Percentiles rank a stretch among this genome's conserved stretches.
Conservation (phyloP, 2,797 vertebrate species). For the Knipowitschia caucasica region DNA sequence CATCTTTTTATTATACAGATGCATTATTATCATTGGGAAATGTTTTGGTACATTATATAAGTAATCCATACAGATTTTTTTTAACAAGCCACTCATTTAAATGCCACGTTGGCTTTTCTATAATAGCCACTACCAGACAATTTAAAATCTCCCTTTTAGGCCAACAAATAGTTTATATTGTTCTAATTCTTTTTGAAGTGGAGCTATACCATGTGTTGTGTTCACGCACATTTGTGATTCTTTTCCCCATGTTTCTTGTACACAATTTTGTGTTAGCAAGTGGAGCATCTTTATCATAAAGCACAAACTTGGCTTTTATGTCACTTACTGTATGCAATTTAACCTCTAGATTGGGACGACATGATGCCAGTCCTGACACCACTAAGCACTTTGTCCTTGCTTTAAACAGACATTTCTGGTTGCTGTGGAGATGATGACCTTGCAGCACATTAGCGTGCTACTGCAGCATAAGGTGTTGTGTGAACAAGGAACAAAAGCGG, state of each 20-base stretch:
- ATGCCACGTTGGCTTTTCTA: background rate
- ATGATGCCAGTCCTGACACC: constrained; percentile 33
- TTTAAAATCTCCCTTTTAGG: background rate
- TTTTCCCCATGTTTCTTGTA: background rate
- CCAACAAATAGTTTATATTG: background rate
- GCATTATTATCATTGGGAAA: too few species aligned
- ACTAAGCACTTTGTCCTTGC: constrained; percentile 47
- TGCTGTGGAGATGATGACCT: constrained; percentile 60
- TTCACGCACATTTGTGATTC: too few species aligned
- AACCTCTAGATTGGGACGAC: background rate
- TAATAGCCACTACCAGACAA: background rate
- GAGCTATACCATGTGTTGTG: background rate
- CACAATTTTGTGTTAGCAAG: background rate
- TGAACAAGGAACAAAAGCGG: constrained; percentile 39
- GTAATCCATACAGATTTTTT: background rate
- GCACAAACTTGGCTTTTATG: constrained; percentile 1
- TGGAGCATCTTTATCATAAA: background rate
- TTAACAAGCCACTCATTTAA: background rate
- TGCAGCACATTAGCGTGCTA: constrained; percentile 57
- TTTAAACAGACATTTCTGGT: constrained; percentile 41
- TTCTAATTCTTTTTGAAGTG: background rate
- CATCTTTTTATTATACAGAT: too few species aligned
- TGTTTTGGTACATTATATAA: background rate
- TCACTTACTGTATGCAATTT: too few species aligned
- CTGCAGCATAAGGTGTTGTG: constrained; percentile 61